Evolutionary conservation across 2,888 invertebrate species (phyloP), one percentile per base, ranked within the genome.

Genomic region (Tineola bisselliella): DNA sequence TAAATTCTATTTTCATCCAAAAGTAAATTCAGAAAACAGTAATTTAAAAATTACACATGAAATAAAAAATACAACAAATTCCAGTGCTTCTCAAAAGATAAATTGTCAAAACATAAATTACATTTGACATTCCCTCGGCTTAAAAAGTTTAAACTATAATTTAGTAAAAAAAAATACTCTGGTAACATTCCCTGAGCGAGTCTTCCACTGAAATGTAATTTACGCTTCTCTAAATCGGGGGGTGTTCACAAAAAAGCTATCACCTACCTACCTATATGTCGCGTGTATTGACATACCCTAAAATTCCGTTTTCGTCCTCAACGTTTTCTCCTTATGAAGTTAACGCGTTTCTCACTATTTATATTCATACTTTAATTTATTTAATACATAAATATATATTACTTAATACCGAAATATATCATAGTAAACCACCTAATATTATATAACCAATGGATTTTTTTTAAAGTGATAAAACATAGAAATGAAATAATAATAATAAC

Each of bases 111-210:
- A 25, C 54, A 81, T 80, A 83, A 76, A 79, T 78, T 72, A 75
- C 72, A 70, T 81, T 79, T 84, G 84, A 84, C 84, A 74, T 82
- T 77, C 76, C 79, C 58, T 54, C 33, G 77, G 81, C 81, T 79
- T 73, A 75, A 76, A 75, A 80, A 81, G 79, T 83, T 82, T 79
- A 83, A 83, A 81, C 82, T 74, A 84, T 84, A 84, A 86, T 86
- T 84, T 83, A 74, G 73, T 77, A 58, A 33, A 75, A 74, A 75
- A 75, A 25, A 25, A 25, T 25, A 75, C 77, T 79, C 81, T 79
- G 81, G 83, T 81, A 84, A 84, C 78, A 81, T 84, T 83, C 77
- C 86, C 83, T n/a, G 56, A 63, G 81, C 33, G 58, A 63, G 84
- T 72, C 77, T 83, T 81, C 77, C 75, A 76, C 80, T 77, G 79